These are phyloP conservation scores for Rhorus exstirpatorius DNA, from an alignment of 2,888 invertebrate species.

Conservation along the genomic window DNA sequence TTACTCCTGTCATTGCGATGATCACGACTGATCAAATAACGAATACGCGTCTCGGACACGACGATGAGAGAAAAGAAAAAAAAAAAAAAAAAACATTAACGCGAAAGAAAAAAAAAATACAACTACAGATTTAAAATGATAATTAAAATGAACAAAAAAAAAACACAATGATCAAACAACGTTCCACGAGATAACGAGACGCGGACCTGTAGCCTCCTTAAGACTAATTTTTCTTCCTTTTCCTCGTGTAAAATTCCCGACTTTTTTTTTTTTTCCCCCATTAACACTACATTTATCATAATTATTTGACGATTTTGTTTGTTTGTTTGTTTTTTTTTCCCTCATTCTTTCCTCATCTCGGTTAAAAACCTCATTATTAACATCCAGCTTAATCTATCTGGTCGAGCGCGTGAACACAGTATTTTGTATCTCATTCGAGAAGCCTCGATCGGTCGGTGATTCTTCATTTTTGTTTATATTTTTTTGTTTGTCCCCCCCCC, in stretches of 20 bases:
- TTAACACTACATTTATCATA: slow-evolving; percentile 20
- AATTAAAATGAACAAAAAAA: slow-evolving; percentile 44
- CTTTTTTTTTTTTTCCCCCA: slow-evolving; percentile 7
- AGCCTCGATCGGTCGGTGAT: slow-evolving; percentile 67
- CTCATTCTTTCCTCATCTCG: slow-evolving; percentile 14
- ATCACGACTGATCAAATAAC: slow-evolving; percentile 51
- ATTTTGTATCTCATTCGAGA: slow-evolving; percentile 71
- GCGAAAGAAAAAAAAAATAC: slow-evolving; percentile 33
- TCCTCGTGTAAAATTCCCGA: slow-evolving; percentile 57
- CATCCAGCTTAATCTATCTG: slow-evolving; percentile 64
- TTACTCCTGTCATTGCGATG: slow-evolving; percentile 53
- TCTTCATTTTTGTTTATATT: slow-evolving; percentile 29
- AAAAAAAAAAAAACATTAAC: no score
- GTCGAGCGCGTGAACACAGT: slow-evolving; percentile 72
- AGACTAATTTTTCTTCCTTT: slow-evolving; percentile 60
- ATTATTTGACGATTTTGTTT: slow-evolving; percentile 43
- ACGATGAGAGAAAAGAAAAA: slow-evolving; percentile 61
- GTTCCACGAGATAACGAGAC: slow-evolving; percentile 62
- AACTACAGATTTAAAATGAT: slow-evolving; percentile 11
- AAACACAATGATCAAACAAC: slow-evolving; percentile 22
- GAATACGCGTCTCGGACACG: slow-evolving; percentile 65
- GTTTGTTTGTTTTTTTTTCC: slow-evolving; percentile 67
- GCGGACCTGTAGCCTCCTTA: slow-evolving; percentile 64
- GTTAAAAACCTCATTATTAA: slow-evolving; percentile 54
- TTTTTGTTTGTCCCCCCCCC: background rate